Evolutionary conservation across 2,888 invertebrate species (phyloP), one percentile per base, ranked within the genome.

Genomic region (Xanthorhoe designata): DNA sequence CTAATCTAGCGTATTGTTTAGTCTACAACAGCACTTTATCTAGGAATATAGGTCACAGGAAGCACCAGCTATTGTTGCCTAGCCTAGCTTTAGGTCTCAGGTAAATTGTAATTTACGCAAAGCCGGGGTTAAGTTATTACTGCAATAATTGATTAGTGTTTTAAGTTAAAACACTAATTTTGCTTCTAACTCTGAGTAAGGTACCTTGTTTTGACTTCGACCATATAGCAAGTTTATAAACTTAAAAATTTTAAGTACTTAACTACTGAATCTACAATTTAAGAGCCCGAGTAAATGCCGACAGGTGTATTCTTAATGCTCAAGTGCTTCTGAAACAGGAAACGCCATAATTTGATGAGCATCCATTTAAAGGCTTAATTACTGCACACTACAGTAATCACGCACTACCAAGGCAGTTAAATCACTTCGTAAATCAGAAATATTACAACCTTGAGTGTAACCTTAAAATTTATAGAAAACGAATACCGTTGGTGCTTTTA

Each of bases 41-140:
- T 74, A 75, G 68, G 75, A 79, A 88, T 87, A 80, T 86, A 87
- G 89, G 89, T 84, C 87, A 74, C 70, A 75, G 76, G 75, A 74
- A 74, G 71, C 67, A 29, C 55, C 54, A 69, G 72, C 51, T 64
- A 65, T 71, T 71, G 70, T 74, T 70, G 61, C 63, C 55, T 61
- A 59, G 65, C 68, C 5, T 5, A 58, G 69, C 68, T 70, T 73
- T 74, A 69, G 66, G 68, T 68, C 66, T 67, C 45, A 61, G 59
- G 58, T 67, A 74, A 73, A 74, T 68, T 68, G 68, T 58, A 69
- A 72, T 71, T 70, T 71, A 72, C 66, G 70, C 61, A 65, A 54
- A 51, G 54, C 65, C 51, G 58, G 69, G 52, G 67, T 70, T 57
- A 66, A 66, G 47, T 61, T 61, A 55, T 61, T 53, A 52, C 55